Evolutionary conservation across 37 sponge, comb jelly and placozoan species (phyloP), one percentile per base, ranked within the genome.

Genomic region (Ianthella basta): DNA sequence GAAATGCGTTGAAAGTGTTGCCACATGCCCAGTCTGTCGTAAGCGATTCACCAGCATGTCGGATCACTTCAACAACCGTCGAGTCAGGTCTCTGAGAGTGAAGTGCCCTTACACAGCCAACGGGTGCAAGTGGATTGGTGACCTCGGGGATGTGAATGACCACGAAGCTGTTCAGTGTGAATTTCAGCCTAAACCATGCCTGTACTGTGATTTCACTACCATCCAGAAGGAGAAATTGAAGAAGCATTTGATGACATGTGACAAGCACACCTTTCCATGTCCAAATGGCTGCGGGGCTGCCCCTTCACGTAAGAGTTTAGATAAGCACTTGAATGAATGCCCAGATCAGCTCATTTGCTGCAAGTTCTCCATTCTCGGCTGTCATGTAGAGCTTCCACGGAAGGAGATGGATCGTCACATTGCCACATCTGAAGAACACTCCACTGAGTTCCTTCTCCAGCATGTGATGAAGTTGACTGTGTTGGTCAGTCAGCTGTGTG

Each of bases 1-100:
- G 54, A 36, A 41, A 23, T 75, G 78, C 10, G 44, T 41, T n/a
- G 40, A 50, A 41, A 24, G 78, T 10, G 50, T 44, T 8, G 1
- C 54, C 78, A 53, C 14, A n/a, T 75, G 78, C 39, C 78, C 78
- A 15, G 78, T 75, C 24, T 75, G 78, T 12, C 20, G 78, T 40
- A 24, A 75, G 25, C 25, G 40, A 24, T 75, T 24, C 78, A 75
- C 44, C 54, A 40, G 44, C 15, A 24, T 75, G 78, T 53, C 78
- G 6, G 78, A 75, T 36, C 53, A 41, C 53, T 75, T 75, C 54
- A 40, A 75, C 4, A 23, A 39, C 1, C 15, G 78, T 24, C 32
- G 54, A 44, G 40, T 75, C 53, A 75, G 40, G 21, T 24, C 25
- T 38, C 37, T 75, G 54, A 75, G 40, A 24, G 78, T 75, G 78